These are phyloP conservation scores for Nephrotoma flavescens DNA, from an alignment of 2,888 invertebrate species.

Conservation along the genomic window DNA sequence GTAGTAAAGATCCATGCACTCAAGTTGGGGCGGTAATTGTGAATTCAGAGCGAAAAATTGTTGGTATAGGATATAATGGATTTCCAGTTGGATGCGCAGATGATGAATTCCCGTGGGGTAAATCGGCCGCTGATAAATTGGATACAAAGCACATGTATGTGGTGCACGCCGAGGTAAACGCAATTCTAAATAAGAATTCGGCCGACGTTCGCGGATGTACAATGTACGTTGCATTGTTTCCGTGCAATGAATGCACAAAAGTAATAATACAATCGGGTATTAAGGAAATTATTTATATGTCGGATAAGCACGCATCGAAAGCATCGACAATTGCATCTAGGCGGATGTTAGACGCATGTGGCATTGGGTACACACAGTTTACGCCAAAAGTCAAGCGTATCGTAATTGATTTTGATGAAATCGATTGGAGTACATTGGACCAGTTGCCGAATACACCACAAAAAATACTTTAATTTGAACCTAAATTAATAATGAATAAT, in stretches of 20 bases:
- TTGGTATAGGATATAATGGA: constrained; percentile 94
- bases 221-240: constrained; percentile 83
- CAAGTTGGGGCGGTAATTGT: constrained; percentile 96
- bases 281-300: constrained; percentile 58
- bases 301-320: constrained; percentile 64
- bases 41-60: constrained; percentile 60
- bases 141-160: constrained; percentile 81
- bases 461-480: background rate
- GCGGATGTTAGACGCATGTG: constrained; percentile 64
- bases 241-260: constrained; percentile 97
- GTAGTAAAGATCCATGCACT: constrained; percentile 87
- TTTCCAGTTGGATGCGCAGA: constrained; percentile 86
- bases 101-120: constrained; percentile 81
- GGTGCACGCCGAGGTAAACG: constrained; percentile 97
- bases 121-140: constrained; percentile 40
- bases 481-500: background rate
- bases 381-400: constrained; percentile 44
- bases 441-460: background rate
- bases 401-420: constrained; percentile 51
- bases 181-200: constrained; percentile 80
- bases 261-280: constrained; percentile 91
- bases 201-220: constrained; percentile 61
- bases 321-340: constrained; percentile 57
- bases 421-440: constrained; percentile 36
- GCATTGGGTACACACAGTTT: constrained; percentile 53